phyloP scores from a whole-genome alignment of 2,888 invertebrate genomes.

The Trichogramma evanescens region DNA sequence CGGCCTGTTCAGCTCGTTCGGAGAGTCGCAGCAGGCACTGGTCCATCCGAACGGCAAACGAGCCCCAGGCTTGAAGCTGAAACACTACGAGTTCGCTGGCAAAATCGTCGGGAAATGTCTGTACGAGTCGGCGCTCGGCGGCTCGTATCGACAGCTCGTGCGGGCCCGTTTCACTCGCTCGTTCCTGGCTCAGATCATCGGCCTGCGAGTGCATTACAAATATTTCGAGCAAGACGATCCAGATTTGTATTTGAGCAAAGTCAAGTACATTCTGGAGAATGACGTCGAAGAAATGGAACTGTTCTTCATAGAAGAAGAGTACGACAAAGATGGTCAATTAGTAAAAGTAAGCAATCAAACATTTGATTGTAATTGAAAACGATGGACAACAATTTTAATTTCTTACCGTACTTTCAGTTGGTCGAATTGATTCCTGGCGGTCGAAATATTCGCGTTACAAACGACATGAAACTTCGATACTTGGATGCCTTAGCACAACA shows the following conservation, averaged over 20 bases:
- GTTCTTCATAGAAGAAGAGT: slow-evolving; percentile 84
- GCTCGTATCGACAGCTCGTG: slow-evolving; percentile 81
- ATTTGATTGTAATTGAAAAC: background rate
- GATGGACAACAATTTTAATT: background rate
- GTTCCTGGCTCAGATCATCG: slow-evolving; percentile 90
- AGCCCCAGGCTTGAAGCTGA: slow-evolving; percentile 70
- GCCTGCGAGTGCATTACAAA: slow-evolving; percentile 87
- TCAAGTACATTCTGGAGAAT: slow-evolving; percentile 86
- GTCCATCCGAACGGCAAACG: slow-evolving; percentile 83
- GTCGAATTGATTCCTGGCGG: slow-evolving; percentile 82
- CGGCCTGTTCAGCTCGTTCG: slow-evolving; percentile 78
- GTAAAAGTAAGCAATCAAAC: slow-evolving; percentile 51
- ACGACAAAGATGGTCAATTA: slow-evolving; percentile 70
- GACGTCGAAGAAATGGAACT: slow-evolving; percentile 81
- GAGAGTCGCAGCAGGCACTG: slow-evolving; percentile 77
- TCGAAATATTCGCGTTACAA: slow-evolving; percentile 64
- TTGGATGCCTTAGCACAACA: slow-evolving; percentile 85
- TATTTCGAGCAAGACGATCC: slow-evolving; percentile 96
- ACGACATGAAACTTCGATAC: slow-evolving; percentile 73
- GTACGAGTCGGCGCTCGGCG: slow-evolving; percentile 87
- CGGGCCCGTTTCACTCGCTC: slow-evolving; percentile 85
- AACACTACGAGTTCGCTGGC: slow-evolving; percentile 89
- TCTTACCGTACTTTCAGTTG: slow-evolving; percentile 41
- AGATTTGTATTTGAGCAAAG: slow-evolving; percentile 85
- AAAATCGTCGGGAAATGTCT: slow-evolving; percentile 90